Evolutionary conservation across 2,113 vertebrate species (phyloP).

Genomic region (Hemichromis elongatus): DNA sequence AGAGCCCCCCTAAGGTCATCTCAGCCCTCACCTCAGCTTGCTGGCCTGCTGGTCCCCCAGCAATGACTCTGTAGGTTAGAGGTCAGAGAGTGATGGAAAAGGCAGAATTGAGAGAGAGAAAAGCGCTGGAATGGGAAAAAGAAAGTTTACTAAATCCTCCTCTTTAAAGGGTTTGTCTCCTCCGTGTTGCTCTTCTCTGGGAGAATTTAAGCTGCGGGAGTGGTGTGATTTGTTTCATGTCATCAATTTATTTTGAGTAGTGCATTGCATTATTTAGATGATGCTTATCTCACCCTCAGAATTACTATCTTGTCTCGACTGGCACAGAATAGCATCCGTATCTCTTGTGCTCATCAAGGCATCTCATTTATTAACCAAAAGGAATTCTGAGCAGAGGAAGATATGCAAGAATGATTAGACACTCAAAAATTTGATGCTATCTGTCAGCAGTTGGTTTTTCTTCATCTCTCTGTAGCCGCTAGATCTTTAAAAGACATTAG

Average conservation of each 20-base stretch:
- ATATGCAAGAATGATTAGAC: conserved; percentile 57
- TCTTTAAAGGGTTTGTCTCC: conserved; percentile 26
- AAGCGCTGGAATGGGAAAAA: not conserved
- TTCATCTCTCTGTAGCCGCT: conserved; percentile 55
- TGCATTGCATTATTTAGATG: conserved; percentile 61
- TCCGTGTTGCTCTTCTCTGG: not conserved
- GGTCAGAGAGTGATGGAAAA: conserved; percentile 20
- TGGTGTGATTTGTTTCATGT: conserved; percentile 49
- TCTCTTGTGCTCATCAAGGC: conserved; percentile 59
- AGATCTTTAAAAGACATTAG: conserved; percentile 70
- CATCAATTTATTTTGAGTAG: conserved; percentile 58
- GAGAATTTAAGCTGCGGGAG: conserved; percentile 35
- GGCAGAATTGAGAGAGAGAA: not conserved
- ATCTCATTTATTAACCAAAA: conserved; percentile 66
- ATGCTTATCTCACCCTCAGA: conserved; percentile 55
- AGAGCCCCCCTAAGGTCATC: conserved; percentile 41
- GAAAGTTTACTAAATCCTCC: conserved; percentile 11
- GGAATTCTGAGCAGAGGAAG: conserved; percentile 51
- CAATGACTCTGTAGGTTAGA: conserved; percentile 18
- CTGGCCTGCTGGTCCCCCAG: not conserved
- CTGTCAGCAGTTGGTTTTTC: conserved; percentile 64
- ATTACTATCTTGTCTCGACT: conserved; percentile 57
- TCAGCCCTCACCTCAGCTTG: conserved; percentile 19
- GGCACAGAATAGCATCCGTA: conserved; percentile 42
- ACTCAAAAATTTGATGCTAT: conserved; percentile 60